Percentiles rank a stretch among this genome's conserved stretches.
Conservation (phyloP, 2,797 vertebrate species). For the Botia almorhae region DNA sequence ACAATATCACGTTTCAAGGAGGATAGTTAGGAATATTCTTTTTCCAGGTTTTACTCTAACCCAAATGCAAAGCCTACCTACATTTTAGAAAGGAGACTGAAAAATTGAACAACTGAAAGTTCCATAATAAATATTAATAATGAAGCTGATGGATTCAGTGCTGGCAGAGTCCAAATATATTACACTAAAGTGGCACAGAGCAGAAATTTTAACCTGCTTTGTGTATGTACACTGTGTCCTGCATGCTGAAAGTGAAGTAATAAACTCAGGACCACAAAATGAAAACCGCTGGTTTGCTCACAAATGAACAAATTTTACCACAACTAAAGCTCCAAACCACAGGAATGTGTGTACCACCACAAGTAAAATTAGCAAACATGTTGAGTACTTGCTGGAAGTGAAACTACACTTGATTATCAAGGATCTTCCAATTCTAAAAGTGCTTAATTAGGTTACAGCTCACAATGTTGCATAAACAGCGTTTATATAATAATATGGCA, state of each 20-base stretch:
- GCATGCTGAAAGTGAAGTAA: conserved; percentile 29
- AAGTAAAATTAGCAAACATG: background rate
- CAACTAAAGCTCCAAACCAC: conserved; percentile 66
- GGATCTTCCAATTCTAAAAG: background rate
- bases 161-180: background rate
- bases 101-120: conserved; percentile 30
- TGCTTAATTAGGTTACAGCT: background rate
- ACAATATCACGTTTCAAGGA: conserved; percentile 50
- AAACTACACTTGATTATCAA: background rate
- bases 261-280: background rate
- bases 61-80: conserved; percentile 36
- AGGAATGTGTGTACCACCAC: conserved; percentile 69
- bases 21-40: conserved; percentile 53
- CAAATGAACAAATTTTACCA: background rate
- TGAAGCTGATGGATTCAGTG: conserved; percentile 24
- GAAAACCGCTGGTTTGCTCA: background rate
- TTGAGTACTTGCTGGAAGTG: background rate
- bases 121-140: conserved; percentile 40
- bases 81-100: conserved; percentile 38
- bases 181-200: background rate
- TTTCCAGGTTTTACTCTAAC: conserved; percentile 49
- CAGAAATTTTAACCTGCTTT: background rate
- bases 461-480: background rate
- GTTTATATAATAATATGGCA: background rate
- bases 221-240: conserved; percentile 5